Conservation (phyloP, 2,888 invertebrate species). For the Argynnis bischoffii region DNA sequence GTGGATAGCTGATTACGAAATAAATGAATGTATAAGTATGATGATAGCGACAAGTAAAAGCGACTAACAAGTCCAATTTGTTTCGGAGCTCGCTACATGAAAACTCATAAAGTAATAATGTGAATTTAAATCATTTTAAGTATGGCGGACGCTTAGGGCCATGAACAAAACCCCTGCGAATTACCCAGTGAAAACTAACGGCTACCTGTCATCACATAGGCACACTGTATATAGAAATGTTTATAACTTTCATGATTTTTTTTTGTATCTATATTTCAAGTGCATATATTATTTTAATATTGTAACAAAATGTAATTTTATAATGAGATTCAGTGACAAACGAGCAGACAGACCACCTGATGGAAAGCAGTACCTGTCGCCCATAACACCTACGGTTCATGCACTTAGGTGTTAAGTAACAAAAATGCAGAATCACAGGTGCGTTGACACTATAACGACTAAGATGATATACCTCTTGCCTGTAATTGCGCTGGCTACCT, state of each 20-base stretch:
- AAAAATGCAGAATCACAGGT: too few relatives aligned
- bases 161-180: background rate
- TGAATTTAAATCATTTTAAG: slow-evolving; percentile 1
- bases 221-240: background rate
- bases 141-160: background rate
- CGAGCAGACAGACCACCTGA: too few relatives aligned
- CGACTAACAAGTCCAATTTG: background rate
- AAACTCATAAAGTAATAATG: background rate
- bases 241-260: too few relatives aligned
- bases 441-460: too few relatives aligned
- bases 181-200: background rate
- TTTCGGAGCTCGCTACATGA: background rate
- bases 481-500: too few relatives aligned
- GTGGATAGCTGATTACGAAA: background rate
- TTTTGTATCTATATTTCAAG: background rate
- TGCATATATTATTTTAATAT: too few relatives aligned
- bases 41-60: background rate
- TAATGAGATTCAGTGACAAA: too few relatives aligned
- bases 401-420: too few relatives aligned
- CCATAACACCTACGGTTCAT: too few relatives aligned
- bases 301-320: too few relatives aligned
- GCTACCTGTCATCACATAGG: background rate
- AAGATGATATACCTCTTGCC: too few relatives aligned
- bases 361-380: too few relatives aligned
- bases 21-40: background rate